These are phyloP conservation scores for Ricordea florida DNA, from an alignment of 92 coral and sea anemone species.

Conservation along the genomic window DNA sequence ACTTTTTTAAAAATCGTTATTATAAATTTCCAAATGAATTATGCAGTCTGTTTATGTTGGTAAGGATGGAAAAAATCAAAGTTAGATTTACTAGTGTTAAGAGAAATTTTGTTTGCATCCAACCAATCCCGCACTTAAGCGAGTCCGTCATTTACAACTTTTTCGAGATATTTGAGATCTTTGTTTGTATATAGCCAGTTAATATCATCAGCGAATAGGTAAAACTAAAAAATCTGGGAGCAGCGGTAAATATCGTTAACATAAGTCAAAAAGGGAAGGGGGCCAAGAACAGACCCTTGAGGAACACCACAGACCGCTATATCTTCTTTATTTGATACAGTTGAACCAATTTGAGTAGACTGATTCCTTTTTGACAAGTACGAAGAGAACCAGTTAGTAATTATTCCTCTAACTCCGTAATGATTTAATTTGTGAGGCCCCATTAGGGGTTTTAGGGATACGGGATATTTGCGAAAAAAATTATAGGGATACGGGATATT, in stretches of 20 bases:
- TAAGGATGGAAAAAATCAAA: no score
- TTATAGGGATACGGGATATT: no score
- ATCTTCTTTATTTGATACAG: not conserved
- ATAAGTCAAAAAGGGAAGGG: not conserved
- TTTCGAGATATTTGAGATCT: no score
- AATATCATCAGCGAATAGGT: not conserved
- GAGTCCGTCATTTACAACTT: not conserved
- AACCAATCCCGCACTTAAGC: no score
- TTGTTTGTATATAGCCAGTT: not conserved
- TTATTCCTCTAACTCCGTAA: no score
- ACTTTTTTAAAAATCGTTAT: not conserved
- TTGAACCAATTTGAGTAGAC: not conserved
- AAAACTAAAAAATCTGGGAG: not conserved
- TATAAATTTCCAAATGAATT: not conserved
- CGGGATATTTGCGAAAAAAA: no score
- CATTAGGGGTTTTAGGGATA: no score
- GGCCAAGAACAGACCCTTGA: not conserved
- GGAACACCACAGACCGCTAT: not conserved
- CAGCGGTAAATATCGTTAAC: not conserved
- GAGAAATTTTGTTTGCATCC: no score
- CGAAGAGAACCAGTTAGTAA: no score
- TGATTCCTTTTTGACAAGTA: not conserved
- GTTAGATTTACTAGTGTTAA: no score
- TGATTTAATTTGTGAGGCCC: no score
- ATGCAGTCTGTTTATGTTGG: not conserved